phyloP scores from a whole-genome alignment of 2,113 vertebrate genomes.

The Okapia johnstoni region DNA sequence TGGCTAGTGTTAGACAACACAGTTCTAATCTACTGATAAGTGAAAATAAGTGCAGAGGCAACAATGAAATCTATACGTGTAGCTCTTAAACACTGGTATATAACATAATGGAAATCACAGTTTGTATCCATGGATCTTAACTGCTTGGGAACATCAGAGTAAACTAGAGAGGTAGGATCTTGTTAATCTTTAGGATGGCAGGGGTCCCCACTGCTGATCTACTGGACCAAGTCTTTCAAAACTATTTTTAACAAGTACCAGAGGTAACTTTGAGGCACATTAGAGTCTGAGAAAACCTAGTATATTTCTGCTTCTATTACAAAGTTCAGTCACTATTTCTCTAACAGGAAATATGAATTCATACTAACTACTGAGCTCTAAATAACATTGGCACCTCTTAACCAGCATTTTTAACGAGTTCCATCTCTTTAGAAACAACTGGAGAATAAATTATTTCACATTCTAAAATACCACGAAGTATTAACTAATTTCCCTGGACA shows the following conservation, averaged over 20 bases:
- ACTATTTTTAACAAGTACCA: background rate
- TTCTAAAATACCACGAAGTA: background rate
- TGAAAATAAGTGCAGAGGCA: background rate
- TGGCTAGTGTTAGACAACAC: background rate
- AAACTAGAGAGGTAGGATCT: background rate
- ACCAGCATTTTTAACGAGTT: background rate
- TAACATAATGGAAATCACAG: background rate
- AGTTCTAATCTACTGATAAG: background rate
- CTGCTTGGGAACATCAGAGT: background rate
- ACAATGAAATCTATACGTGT: background rate
- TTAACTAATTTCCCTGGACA: background rate
- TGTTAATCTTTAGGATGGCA: background rate
- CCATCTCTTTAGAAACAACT: background rate
- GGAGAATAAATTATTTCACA: slow-evolving; percentile 15
- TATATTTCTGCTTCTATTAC: background rate
- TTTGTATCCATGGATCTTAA: background rate
- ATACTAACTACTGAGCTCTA: background rate
- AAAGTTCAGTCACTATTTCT: background rate
- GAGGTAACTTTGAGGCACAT: background rate
- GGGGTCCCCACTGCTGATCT: background rate
- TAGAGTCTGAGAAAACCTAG: background rate
- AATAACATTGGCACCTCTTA: background rate
- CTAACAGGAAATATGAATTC: slow-evolving; percentile 1
- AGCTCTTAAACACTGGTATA: background rate
- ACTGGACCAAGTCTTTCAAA: background rate